Conservation (phyloP, 1,140 invertebrate species). For the Drosophila willistoni region DNA sequence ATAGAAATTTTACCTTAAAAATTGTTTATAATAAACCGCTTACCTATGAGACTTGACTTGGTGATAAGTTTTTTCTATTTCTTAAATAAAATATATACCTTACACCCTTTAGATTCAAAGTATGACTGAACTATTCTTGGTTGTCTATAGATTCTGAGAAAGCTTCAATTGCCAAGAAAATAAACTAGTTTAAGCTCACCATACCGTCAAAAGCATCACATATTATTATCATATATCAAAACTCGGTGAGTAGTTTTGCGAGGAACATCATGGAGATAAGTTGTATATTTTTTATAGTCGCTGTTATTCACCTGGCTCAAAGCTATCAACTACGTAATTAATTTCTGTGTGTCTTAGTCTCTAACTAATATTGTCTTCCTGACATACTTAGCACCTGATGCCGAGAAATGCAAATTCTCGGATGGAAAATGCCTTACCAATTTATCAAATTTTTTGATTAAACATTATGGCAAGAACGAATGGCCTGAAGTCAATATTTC, state of each 20-base stretch:
- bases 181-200: not conserved
- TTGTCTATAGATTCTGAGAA: not conserved
- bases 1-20: too few species aligned
- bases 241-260: not conserved
- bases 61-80: too few species aligned
- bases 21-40: too few species aligned
- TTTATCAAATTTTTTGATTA: not conserved
- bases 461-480: not conserved
- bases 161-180: not conserved
- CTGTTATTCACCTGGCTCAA: not conserved
- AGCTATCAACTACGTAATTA: constrained; percentile 1
- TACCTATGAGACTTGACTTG: too few species aligned
- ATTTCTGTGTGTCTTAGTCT: too few species aligned
- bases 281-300: not conserved
- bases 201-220: not conserved
- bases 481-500: not conserved
- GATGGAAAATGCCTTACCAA: not conserved
- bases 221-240: not conserved
- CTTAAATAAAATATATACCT: too few species aligned
- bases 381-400: not conserved
- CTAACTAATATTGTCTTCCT: not conserved
- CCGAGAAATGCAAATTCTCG: not conserved
- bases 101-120: too few species aligned
- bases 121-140: not conserved
- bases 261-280: constrained; percentile 5